Conservation (phyloP, 1,140 invertebrate genomes). For the Ylistrum balloti region DNA sequence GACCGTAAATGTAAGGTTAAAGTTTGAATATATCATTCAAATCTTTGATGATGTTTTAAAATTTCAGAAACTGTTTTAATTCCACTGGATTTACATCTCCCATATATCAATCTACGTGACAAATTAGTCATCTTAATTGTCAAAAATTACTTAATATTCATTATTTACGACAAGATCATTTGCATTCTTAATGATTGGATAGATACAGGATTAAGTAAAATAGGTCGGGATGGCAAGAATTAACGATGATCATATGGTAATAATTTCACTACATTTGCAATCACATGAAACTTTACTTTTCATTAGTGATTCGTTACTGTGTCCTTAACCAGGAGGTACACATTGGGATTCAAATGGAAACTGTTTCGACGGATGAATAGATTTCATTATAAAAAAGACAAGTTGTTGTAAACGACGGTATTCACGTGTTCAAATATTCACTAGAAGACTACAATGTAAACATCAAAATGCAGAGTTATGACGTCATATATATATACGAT, state of each 20-base stretch:
- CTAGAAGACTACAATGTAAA: too few species aligned
- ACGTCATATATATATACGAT: too few species aligned
- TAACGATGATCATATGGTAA: neutral
- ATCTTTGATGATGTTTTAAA: too few species aligned
- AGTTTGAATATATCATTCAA: too few species aligned
- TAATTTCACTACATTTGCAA: neutral
- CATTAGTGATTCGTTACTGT: neutral
- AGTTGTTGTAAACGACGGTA: too few species aligned
- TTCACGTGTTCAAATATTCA: too few species aligned
- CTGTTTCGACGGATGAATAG: too few species aligned
- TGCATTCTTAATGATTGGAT: neutral
- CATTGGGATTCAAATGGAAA: neutral
- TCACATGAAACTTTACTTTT: neutral
- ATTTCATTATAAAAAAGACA: too few species aligned
- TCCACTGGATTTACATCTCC: neutral
- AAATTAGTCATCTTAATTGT: neutral
- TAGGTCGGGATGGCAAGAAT: neutral
- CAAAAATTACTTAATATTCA: neutral
- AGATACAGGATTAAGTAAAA: neutral
- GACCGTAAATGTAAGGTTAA: too few species aligned
- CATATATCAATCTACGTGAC: conserved; percentile 1
- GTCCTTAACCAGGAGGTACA: neutral
- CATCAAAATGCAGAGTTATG: too few species aligned
- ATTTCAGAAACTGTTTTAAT: too few species aligned
- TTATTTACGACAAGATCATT: neutral